Conservation (phyloP, 2,113 vertebrate genomes). For the Festucalex cinctus region DNA sequence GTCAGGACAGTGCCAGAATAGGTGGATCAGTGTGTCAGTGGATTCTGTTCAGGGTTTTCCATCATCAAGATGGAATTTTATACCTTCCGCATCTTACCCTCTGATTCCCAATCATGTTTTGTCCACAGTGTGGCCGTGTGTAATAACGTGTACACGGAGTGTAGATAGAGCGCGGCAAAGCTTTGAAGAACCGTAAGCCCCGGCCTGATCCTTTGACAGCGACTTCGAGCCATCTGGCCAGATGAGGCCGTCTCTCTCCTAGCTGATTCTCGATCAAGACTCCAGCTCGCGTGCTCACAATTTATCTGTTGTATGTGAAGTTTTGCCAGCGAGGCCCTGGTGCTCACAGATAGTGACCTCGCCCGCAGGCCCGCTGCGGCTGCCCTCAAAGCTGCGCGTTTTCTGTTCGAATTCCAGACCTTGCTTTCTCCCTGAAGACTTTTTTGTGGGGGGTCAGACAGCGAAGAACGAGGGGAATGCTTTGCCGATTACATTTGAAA, state of each 20-base stretch:
- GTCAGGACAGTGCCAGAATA: no score
- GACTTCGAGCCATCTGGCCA: conserved; percentile 56
- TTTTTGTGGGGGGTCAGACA: conserved; percentile 25
- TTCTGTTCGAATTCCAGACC: conserved; percentile 22
- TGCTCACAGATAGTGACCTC: conserved; percentile 58
- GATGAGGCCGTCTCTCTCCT: conserved; percentile 27
- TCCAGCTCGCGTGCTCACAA: conserved; percentile 8
- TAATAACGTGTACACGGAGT: conserved; percentile 17
- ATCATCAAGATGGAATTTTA: conserved; percentile 10
- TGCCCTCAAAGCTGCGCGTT: conserved; percentile 20
- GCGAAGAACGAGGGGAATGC: background rate
- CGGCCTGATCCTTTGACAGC: conserved; percentile 44
- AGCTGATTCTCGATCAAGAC: conserved; percentile 19
- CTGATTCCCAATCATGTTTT: background rate
- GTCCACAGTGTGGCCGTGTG: background rate
- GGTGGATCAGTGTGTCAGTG: no score
- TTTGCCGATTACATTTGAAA: no score
- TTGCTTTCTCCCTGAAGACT: conserved; percentile 21
- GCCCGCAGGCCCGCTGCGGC: conserved; percentile 30
- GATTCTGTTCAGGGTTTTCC: conserved; percentile 11
- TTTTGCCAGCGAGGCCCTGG: conserved; percentile 44
- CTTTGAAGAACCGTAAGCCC: conserved; percentile 44
- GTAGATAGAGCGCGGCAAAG: conserved; percentile 33
- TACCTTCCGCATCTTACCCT: background rate
- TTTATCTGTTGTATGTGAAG: conserved; percentile 32